Conservation (phyloP, 1,140 invertebrate genomes). For the Cotesia glomerata region DNA sequence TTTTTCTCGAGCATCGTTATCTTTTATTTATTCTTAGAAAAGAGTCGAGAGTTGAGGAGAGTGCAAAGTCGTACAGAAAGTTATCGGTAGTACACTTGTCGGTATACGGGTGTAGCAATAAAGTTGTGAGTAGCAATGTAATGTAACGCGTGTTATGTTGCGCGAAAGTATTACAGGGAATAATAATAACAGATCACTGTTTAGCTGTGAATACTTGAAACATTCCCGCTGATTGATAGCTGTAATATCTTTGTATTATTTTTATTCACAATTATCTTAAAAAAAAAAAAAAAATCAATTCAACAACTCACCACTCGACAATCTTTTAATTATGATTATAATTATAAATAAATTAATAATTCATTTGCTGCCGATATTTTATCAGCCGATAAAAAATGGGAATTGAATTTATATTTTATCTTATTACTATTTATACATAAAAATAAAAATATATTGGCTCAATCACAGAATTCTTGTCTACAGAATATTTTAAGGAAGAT, state of each 20-base stretch:
- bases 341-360: not conserved
- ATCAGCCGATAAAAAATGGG: not conserved
- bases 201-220: not conserved
- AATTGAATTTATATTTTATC: not conserved
- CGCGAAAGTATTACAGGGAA: too few species aligned
- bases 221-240: conserved; percentile 19
- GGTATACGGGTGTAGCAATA: not conserved
- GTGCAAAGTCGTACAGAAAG: conserved; percentile 22
- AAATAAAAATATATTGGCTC: not conserved
- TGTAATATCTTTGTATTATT: conserved; percentile 16
- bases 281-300: too few species aligned
- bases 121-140: too few species aligned
- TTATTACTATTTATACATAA: too few species aligned
- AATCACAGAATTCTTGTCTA: too few species aligned
- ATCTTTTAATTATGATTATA: not conserved
- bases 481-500: too few species aligned
- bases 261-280: too few species aligned
- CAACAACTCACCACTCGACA: not conserved
- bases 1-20: not conserved
- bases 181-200: not conserved
- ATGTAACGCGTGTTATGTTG: not conserved
- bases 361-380: not conserved
- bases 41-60: not conserved
- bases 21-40: not conserved
- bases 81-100: conserved; percentile 14